A percentile compares a stretch with the other conserved stretches of the same genome.
Evolutionary conservation across 92 coral and sea anemone genomes (phyloP).

Genomic region (Pocillopora grandis): DNA sequence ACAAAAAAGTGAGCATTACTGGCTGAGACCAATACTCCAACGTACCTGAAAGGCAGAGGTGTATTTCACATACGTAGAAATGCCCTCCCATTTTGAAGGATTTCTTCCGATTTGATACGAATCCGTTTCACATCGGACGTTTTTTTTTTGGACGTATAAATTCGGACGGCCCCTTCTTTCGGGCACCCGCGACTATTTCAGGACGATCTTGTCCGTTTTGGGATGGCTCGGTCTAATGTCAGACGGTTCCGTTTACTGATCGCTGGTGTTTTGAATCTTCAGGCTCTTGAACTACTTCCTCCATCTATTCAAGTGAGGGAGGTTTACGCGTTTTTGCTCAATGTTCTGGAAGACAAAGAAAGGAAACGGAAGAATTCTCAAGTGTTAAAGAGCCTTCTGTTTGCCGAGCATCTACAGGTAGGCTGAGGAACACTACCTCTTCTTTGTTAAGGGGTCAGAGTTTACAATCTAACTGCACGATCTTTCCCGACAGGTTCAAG

Average conservation of each 20-base stretch:
- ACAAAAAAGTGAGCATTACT: too few relatives aligned
- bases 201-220: too few relatives aligned
- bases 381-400: conserved; percentile 86
- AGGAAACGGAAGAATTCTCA: conserved; percentile 80
- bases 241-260: background rate
- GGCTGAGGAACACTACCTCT: background rate
- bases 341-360: conserved; percentile 86
- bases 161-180: too few relatives aligned
- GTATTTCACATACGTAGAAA: too few relatives aligned
- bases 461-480: background rate
- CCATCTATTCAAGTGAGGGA: conserved; percentile 83
- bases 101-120: too few relatives aligned
- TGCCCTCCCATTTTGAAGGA: too few relatives aligned
- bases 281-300: conserved; percentile 97
- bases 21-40: too few relatives aligned
- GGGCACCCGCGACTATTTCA: too few relatives aligned
- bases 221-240: background rate
- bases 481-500: conserved; percentile 72
- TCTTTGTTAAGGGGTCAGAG: background rate
- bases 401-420: conserved; percentile 98
- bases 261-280: background rate
- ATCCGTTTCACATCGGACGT: too few relatives aligned
- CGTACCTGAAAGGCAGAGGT: background rate
- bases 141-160: too few relatives aligned
- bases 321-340: conserved; percentile 80